These are phyloP conservation scores for Centropristis striata DNA, from an alignment of 2,113 vertebrate genomes.

Conservation along the genomic window DNA sequence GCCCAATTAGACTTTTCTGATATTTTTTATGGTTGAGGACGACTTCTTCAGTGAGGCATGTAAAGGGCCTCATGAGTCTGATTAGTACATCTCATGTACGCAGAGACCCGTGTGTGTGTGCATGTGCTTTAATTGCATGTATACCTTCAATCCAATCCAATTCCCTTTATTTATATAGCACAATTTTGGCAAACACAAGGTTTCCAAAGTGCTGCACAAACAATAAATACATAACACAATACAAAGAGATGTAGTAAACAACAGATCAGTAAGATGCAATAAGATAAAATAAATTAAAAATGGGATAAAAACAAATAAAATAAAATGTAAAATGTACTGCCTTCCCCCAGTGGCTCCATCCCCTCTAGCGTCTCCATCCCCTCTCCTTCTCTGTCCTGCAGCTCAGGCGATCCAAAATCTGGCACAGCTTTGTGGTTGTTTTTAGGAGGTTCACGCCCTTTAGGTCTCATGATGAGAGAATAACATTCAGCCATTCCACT, in stretches of 20 bases:
- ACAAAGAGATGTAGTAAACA: no score
- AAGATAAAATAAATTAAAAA: no score
- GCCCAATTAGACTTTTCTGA: conserved; percentile 51
- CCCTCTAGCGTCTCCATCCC: conserved; percentile 18
- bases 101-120: background rate
- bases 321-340: no score
- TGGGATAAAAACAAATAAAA: no score
- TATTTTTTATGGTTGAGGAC: conserved; percentile 39
- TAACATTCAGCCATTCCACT: conserved; percentile 14
- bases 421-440: conserved; percentile 36
- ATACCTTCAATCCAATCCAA: no score
- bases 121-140: conserved; percentile 26
- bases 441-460: conserved; percentile 18
- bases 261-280: no score
- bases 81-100: conserved; percentile 47
- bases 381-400: conserved; percentile 27
- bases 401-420: conserved; percentile 21
- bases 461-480: background rate
- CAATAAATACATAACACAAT: no score
- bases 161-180: no score
- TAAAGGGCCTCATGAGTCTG: conserved; percentile 70
- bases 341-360: conserved; percentile 25
- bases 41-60: conserved; percentile 37
- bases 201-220: no score
- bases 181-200: no score